Evolutionary conservation across 2,888 invertebrate genomes (phyloP).

Genomic region (Cerastis leucographa): DNA sequence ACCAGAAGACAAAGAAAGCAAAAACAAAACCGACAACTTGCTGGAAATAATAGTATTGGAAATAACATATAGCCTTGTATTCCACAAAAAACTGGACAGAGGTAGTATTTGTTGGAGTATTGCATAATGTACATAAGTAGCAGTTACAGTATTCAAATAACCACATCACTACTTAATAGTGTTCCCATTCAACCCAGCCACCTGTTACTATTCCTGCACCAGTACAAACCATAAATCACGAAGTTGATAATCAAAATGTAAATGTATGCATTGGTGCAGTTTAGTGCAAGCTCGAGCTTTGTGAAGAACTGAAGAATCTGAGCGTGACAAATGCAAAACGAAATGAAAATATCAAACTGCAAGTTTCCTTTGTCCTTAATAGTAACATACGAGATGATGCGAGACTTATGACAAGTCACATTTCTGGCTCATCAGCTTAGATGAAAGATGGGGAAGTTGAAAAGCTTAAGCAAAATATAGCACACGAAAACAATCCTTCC

Average conservation of each 20-base stretch:
- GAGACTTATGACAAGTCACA: neutral
- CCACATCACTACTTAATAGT: neutral
- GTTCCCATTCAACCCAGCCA: constrained; percentile 18
- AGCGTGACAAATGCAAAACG: constrained; percentile 15
- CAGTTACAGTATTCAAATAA: constrained; percentile 3
- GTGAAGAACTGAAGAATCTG: constrained; percentile 4
- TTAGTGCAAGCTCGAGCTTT: constrained; percentile 13
- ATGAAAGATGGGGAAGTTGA: neutral
- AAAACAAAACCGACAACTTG: neutral
- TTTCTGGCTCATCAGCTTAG: neutral
- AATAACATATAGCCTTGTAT: neutral
- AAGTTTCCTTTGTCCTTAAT: constrained; percentile 31
- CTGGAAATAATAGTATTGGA: neutral
- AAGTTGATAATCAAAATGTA: constrained; percentile 40
- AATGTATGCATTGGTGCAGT: constrained; percentile 43
- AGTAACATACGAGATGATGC: constrained; percentile 25
- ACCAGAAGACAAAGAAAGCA: neutral
- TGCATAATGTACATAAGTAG: neutral
- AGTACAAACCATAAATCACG: constrained; percentile 29
- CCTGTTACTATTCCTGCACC: constrained; percentile 20
- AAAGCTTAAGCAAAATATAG: constrained; percentile 18
- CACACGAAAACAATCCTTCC: constrained; percentile 12
- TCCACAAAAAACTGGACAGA: neutral
- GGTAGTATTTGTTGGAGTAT: neutral
- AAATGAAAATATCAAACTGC: constrained; percentile 29